Evolutionary conservation across 1,140 invertebrate genomes (phyloP), one percentile per base, ranked within the genome.

Genomic region (Triops cancriformis): DNA sequence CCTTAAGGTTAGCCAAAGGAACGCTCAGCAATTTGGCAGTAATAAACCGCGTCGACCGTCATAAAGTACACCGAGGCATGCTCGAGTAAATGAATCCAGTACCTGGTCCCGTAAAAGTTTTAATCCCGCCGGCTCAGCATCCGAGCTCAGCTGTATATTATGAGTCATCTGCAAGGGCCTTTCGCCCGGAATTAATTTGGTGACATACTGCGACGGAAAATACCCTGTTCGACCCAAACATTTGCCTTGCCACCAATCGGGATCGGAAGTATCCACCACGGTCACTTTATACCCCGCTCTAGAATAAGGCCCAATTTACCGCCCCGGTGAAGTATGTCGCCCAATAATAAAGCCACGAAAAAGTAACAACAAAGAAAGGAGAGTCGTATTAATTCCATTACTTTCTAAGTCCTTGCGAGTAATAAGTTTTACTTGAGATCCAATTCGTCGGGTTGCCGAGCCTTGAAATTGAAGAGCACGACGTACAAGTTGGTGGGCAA

Each of bases 241-340:
- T 85, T 97, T 97, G 37, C 95, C 96, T 86, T 96, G 93, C 96
- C 96, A 98, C 96, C 96, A 98, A 82, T 98, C 95, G 18, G 92
- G 93, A 85, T 97, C 95, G 0, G 94, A 93, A 41, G 93, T 96
- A 82, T 97, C 95, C 74, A 95, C 95, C 18, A 98, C 95, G 4
- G 93, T 97, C 27, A 98, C 91, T 84, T 96, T 96, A 86, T 95
- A 96, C 3, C 96, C 96, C 73, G 96, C 95, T 85, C 91, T 92
- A 64, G 6, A 14, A 64, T 64, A 64, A 64, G 14, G 9, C n/a
- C 51, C 51, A 64, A 37, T 37, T 37, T 37, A 37, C 31, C 31
- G 31, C 7, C 31, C 31, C 31, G 7, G 31, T 37, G 31, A 37
- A 37, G 31, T 37, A 37, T 2, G 31, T 37, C 7, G 7, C 2